Base-by-base conservation (phyloP, 2,113 vertebrate species). In the Mola mola region DNA sequence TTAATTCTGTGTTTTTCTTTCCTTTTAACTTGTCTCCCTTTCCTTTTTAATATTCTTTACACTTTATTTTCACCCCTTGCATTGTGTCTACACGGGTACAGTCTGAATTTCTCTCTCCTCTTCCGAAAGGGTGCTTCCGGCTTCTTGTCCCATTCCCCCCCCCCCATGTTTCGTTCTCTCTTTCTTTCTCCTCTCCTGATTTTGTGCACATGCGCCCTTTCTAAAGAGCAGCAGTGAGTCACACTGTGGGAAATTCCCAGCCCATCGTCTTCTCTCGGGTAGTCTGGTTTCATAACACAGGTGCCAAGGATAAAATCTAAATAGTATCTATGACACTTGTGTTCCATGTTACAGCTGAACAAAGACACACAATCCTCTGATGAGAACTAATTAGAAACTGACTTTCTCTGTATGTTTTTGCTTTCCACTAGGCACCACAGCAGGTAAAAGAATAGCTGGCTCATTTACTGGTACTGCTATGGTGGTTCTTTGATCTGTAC, bases 161-260 rank as follows among this genome's bases (percentile, higher is more conserved):
- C 33, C 22, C 36, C 16, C 60, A 11, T 38, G n/a, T 67, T 61
- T 65, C 47, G 8, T 29, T 75, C 66, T 64, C 28, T 57, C 33
- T 47, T 57, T 62, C 40, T 47, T 21, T 70, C 70, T 57, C 1
- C 60, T 66, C 73, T 82, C 78, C 66, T 77, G 46, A 72, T 52
- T 62, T 50, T 22, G 36, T 19, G 78, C 87, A 61, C 86, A 85
- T 87, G 89, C 83, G 81, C 82, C 0, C 21, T 81, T 12, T 67
- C 59, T 71, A 44, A 43, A 70, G 42, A 65, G 58, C 51, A 59
- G 77, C 71, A 17, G 79, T 88, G 87, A 90, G 84, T 90, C 90
- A 91, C 78, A 40, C 79, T 82, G 66, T 84, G 83, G 89, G 90
- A 91, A 91, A 89, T 90, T 91, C 89, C 90, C 87, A 82, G 80